Percentiles rank a stretch among this genome's conserved stretches.
These are phyloP conservation scores for Rhinoraja longicauda DNA, from an alignment of 2,797 vertebrate species.

Conservation along the genomic window DNA sequence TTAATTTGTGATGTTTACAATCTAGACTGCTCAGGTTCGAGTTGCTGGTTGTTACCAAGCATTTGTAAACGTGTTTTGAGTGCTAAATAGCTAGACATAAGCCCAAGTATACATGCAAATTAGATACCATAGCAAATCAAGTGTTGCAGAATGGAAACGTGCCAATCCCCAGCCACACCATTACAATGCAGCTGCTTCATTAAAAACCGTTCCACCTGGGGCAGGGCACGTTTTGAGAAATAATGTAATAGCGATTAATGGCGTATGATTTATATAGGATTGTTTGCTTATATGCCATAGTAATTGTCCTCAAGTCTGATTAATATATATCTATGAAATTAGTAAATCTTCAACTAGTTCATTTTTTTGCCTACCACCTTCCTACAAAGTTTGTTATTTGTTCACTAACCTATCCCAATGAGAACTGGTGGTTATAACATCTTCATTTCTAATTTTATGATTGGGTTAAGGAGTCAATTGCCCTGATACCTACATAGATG, in stretches of 20 bases:
- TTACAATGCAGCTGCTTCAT: neutral
- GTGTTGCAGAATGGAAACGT: neutral
- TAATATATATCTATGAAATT: neutral
- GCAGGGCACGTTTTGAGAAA: neutral
- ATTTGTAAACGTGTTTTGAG: neutral
- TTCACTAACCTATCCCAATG: neutral
- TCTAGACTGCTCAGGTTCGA: slow-evolving; percentile 9
- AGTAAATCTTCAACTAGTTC: neutral
- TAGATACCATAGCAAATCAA: neutral
- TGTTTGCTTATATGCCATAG: neutral
- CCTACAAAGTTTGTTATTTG: neutral
- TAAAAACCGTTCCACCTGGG: neutral
- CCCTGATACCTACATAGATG: neutral
- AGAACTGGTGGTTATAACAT: neutral
- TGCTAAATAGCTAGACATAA: neutral
- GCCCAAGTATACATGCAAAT: neutral
- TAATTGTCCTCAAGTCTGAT: neutral
- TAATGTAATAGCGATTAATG: neutral
- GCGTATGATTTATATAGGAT: neutral
- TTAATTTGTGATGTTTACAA: slow-evolving; percentile 24
- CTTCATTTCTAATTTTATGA: slow-evolving; percentile 10
- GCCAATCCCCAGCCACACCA: neutral
- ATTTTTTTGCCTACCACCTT: neutral
- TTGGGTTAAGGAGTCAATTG: neutral
- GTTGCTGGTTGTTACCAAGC: neutral